Evolutionary conservation across 2,113 vertebrate species (phyloP).

Genomic region (Pyxicephalus adspersus): DNA sequence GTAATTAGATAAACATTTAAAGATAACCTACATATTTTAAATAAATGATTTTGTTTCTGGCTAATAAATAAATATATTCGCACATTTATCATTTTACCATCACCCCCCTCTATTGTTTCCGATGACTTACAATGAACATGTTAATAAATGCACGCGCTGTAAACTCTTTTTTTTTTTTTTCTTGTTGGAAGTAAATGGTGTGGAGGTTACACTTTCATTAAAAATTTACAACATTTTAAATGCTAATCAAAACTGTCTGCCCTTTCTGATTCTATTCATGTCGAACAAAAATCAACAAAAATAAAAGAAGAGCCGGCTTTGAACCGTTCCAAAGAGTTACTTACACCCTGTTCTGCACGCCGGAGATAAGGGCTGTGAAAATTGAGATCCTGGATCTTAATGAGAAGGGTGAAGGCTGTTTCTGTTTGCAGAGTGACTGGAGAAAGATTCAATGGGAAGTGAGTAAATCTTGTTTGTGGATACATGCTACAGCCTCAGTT

Average conservation of each 20-base stretch:
- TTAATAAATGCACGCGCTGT: conserved; percentile 7
- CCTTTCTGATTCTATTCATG: conserved; percentile 73
- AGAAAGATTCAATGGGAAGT: not conserved
- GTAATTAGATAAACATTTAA: too few relatives aligned
- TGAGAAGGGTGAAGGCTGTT: conserved; percentile 41
- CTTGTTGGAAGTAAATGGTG: conserved; percentile 70
- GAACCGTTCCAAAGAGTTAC: conserved; percentile 65
- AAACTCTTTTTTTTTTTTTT: not conserved
- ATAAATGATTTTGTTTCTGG: too few relatives aligned
- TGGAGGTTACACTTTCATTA: conserved; percentile 78
- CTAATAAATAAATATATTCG: not conserved
- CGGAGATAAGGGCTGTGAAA: conserved; percentile 68
- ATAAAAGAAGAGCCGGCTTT: conserved; percentile 64
- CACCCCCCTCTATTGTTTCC: not conserved
- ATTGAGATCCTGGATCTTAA: conserved; percentile 61
- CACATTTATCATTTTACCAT: not conserved
- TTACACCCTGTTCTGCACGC: conserved; percentile 61
- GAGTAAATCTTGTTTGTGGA: conserved; percentile 1
- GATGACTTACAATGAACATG: conserved; percentile 61
- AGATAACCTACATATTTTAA: too few relatives aligned
- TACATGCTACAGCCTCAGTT: not conserved
- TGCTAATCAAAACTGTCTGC: conserved; percentile 75
- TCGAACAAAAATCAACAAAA: conserved; percentile 51
- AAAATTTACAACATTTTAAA: conserved; percentile 80
- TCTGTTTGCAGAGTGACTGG: conserved; percentile 53